A percentile compares a stretch with the other conserved stretches of the same genome.
Conservation (phyloP, 2,797 vertebrate species). For the Sebastes paucispinis region DNA sequence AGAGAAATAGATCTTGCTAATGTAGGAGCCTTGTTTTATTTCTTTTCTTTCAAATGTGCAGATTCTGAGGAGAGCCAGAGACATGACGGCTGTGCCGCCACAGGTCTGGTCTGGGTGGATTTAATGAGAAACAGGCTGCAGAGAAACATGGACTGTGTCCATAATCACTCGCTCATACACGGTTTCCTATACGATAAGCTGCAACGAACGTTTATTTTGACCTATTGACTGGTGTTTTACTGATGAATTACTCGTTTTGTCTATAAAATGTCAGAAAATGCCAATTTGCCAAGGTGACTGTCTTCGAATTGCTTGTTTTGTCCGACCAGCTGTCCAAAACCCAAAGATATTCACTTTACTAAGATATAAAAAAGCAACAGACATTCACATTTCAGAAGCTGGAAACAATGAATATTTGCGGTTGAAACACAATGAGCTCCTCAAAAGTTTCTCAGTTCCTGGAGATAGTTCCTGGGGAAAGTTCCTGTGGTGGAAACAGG, state of each 20-base stretch:
- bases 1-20: slow-evolving; percentile 44
- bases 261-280: not conserved
- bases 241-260: not conserved
- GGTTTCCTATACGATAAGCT: not conserved
- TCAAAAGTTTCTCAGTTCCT: no score
- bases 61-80: slow-evolving; percentile 46
- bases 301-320: not conserved
- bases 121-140: slow-evolving; percentile 55
- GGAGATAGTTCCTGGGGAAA: no score
- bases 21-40: slow-evolving; percentile 22
- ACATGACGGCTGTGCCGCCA: slow-evolving; percentile 3
- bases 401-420: not conserved
- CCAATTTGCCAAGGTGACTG: not conserved
- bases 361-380: not conserved
- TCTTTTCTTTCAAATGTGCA: slow-evolving; percentile 11
- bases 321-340: not conserved
- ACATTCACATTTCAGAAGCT: not conserved
- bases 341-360: not conserved
- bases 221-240: not conserved
- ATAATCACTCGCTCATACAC: not conserved
- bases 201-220: not conserved
- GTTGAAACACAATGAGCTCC: no score
- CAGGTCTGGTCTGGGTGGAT: not conserved
- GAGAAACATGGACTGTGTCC: not conserved
- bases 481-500: not conserved